Percentiles rank a stretch among this genome's conserved stretches.
These are phyloP conservation scores for Pseudomyrmex cubaensis DNA, from an alignment of 1,140 invertebrate genomes.

Conservation along the genomic window DNA sequence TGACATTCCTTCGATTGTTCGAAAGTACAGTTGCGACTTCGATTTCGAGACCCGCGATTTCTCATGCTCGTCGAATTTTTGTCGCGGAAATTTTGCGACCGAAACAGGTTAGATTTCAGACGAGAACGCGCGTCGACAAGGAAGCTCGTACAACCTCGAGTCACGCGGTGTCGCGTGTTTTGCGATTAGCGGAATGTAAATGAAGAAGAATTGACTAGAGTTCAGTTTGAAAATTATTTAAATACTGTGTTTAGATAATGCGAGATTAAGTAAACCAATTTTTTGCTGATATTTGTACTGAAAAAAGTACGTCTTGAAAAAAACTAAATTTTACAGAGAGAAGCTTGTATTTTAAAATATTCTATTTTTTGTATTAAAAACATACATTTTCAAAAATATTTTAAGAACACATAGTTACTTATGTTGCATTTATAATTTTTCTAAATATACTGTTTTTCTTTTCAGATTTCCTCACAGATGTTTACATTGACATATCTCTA, in stretches of 20 bases:
- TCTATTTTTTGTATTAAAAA: too few species aligned
- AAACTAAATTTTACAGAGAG: not conserved
- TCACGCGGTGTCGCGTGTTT: slow-evolving; percentile 18
- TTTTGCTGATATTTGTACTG: not conserved
- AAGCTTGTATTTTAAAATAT: too few species aligned
- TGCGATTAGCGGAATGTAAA: not conserved
- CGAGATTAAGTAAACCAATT: not conserved
- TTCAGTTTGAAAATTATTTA: not conserved
- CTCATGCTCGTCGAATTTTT: not conserved
- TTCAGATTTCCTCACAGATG: slow-evolving; percentile 70
- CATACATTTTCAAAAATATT: too few species aligned
- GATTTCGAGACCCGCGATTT: not conserved
- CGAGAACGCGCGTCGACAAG: not conserved
- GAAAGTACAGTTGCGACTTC: not conserved
- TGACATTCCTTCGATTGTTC: too few species aligned
- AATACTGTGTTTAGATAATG: not conserved
- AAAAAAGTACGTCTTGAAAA: not conserved
- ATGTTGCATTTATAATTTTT: slow-evolving; percentile 23
- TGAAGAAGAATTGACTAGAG: not conserved
- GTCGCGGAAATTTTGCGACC: not conserved
- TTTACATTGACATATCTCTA: slow-evolving; percentile 54
- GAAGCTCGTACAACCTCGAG: not conserved
- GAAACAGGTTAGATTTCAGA: slow-evolving; percentile 8
- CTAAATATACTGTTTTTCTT: slow-evolving; percentile 47
- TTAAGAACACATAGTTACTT: not conserved